Evolutionary conservation across 2,113 vertebrate species (phyloP), one percentile per base, ranked within the genome.

Genomic region (Etia nguti): DNA sequence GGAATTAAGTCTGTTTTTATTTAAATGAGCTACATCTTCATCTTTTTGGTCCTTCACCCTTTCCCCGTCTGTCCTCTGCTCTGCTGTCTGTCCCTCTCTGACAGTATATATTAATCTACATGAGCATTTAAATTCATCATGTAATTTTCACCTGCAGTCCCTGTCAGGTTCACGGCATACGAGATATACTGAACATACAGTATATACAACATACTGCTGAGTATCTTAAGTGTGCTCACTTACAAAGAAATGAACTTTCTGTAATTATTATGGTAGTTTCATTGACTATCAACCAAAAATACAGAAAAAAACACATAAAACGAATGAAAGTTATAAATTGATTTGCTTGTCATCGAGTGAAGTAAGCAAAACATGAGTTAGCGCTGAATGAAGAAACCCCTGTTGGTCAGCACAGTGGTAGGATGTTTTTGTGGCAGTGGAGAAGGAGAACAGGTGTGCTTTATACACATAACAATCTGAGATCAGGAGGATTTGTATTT

Each of bases 271-370:
- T 38, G 36, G 36, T 38, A 38, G 36, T 38, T 38, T 38, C 8
- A 9, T 38, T 57, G 15, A 59, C 24, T 29, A 29, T 16, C 56
- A 9, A 29, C 24, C 56, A 59, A 59, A 57, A 59, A 29, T 29
- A 15, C 56, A 59, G 24, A 22, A 41, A 68, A 65, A 68, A 9
- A 3, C 36, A 22, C 36, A 6, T 22, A 65, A 65, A 38, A 22
- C 0, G 3, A 3, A 68, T 41, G 22, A 68, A 68, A 68, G 20
- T 68, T 41, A 8, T 11, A 41, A 12, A 0, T 5, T 41, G 38
- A 8, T 68, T 68, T 68, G 20, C 11, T 22, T 41, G 20, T 68
- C 20, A 0, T 20, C 13, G 62, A 41, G 20, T 68, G 34, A 68
- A 38, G 41, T 68, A 38, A 68, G 59, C 6, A 36, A n/a, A 62